Conservation (phyloP, 1,140 invertebrate species). For the Habropoda laboriosa region DNA sequence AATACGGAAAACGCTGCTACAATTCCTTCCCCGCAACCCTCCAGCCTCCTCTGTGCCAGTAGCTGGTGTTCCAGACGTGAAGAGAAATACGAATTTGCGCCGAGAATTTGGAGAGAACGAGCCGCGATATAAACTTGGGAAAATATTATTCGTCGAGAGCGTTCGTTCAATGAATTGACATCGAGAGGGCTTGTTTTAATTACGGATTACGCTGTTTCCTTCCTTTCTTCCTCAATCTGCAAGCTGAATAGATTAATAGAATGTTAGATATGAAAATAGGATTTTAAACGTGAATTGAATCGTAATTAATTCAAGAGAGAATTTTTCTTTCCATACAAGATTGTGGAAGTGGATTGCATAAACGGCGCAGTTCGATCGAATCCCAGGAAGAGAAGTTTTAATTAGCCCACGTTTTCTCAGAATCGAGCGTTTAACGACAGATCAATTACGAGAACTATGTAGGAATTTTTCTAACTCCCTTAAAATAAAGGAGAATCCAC, state of each 20-base stretch:
- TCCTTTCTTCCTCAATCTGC: not conserved
- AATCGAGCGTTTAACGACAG: not conserved
- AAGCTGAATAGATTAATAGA: not conserved
- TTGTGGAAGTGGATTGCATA: not conserved
- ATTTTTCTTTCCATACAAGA: not conserved
- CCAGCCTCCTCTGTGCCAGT: not conserved
- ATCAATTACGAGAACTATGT: not conserved
- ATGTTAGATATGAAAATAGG: not conserved
- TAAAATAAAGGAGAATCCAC: too few species aligned
- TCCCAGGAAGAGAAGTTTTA: not conserved
- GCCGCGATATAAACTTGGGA: not conserved
- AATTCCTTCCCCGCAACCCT: not conserved
- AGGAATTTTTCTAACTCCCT: too few species aligned
- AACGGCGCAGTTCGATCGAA: not conserved
- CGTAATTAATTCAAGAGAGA: too few species aligned
- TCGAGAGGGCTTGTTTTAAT: not conserved
- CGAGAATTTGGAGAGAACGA: not conserved
- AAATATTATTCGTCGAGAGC: not conserved
- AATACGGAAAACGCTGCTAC: slow-evolving; percentile 44
- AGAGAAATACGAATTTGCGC: slow-evolving; percentile 20
- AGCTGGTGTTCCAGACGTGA: not conserved
- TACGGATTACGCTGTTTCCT: not conserved
- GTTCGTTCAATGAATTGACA: not conserved
- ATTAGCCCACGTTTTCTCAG: not conserved
- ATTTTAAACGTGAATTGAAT: too few species aligned